Percentiles rank a stretch among this genome's conserved stretches.
Conservation (phyloP, 2,888 invertebrate species). For the Phalera bucephala region DNA sequence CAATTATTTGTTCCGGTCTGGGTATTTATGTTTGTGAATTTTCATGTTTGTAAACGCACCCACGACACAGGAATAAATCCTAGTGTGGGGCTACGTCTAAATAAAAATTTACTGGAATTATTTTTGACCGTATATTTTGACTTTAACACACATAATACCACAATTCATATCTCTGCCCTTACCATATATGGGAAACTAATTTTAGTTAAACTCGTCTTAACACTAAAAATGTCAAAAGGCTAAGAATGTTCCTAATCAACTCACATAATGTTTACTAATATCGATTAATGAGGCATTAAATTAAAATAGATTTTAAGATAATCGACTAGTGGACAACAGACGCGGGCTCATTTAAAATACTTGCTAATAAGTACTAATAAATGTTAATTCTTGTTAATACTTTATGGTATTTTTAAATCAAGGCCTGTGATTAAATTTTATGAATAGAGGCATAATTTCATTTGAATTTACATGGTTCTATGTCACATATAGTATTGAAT, state of each 20-base stretch:
- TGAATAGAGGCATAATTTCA: too few species aligned
- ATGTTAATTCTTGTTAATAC: conserved; percentile 6
- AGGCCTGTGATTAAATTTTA: too few species aligned
- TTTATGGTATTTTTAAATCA: conserved; percentile 7
- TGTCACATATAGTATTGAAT: too few species aligned
- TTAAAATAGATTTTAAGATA: conserved; percentile 20
- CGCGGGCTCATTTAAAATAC: conserved; percentile 11
- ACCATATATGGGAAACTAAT: neutral
- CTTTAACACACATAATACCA: too few species aligned
- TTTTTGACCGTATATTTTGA: too few species aligned
- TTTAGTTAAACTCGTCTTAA: neutral
- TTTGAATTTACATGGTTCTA: too few species aligned
- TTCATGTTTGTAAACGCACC: too few species aligned
- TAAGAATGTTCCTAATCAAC: conserved; percentile 17
- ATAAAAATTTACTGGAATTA: too few species aligned
- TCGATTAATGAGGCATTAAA: conserved; percentile 17
- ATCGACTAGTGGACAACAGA: conserved; percentile 15
- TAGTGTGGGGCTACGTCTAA: too few species aligned
- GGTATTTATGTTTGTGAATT: too few species aligned
- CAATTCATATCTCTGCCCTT: neutral
- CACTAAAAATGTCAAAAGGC: conserved; percentile 13
- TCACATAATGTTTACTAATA: conserved; percentile 22
- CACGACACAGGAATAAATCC: too few species aligned
- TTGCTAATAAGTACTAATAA: conserved; percentile 4
- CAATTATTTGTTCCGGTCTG: too few species aligned